Conservation (phyloP, 1,140 invertebrate genomes). For the Sitophilus oryzae region DNA sequence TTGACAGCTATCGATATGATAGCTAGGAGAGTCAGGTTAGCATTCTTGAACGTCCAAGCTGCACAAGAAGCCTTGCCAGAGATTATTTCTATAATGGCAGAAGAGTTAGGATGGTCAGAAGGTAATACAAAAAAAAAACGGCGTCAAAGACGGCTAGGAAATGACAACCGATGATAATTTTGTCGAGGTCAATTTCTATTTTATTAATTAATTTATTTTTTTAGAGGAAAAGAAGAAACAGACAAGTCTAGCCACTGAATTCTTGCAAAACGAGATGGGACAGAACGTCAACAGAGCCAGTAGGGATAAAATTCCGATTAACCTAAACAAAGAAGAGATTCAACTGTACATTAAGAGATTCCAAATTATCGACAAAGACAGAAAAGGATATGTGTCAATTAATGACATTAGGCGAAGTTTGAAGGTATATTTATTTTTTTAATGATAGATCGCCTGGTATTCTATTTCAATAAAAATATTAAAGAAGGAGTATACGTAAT, state of each 20-base stretch:
- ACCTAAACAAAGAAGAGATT: conserved; percentile 92
- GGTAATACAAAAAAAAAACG: conserved; percentile 54
- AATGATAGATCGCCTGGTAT: not conserved
- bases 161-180: too few relatives aligned
- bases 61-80: conserved; percentile 89
- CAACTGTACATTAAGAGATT: conserved; percentile 92
- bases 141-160: too few relatives aligned
- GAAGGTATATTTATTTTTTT: conserved; percentile 62
- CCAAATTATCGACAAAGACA: conserved; percentile 89
- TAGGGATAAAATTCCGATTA: conserved; percentile 83
- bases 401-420: conserved; percentile 92
- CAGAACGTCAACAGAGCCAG: conserved; percentile 85
- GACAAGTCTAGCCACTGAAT: conserved; percentile 71
- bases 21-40: conserved; percentile 82
- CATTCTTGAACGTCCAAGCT: conserved; percentile 95
- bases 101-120: conserved; percentile 90
- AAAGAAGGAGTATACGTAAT: too few relatives aligned
- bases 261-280: conserved; percentile 94
- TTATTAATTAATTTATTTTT: conserved; percentile 8
- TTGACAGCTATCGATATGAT: conserved; percentile 95
- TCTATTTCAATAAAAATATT: too few relatives aligned
- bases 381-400: conserved; percentile 96
- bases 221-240: conserved; percentile 56
- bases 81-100: conserved; percentile 93
- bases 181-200: conserved; percentile 12